These are phyloP conservation scores for Geophilus truncorum DNA, from an alignment of 2,888 invertebrate genomes.

Conservation along the genomic window DNA sequence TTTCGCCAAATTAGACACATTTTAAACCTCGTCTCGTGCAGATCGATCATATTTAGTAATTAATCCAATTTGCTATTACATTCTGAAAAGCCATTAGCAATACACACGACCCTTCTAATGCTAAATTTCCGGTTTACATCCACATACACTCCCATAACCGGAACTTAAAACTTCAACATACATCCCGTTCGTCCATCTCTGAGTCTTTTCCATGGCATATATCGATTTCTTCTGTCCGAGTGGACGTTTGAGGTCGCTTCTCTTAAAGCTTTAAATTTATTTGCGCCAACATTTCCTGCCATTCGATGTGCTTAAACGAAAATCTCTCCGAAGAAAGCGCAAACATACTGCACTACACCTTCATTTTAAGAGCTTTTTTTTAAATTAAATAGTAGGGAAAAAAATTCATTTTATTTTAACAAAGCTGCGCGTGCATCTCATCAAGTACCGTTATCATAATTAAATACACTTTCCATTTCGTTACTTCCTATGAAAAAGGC, in stretches of 20 bases:
- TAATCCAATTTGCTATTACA: neutral
- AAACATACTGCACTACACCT: too few species aligned
- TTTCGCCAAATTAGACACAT: neutral
- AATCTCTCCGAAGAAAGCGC: neutral
- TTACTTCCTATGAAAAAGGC: neutral
- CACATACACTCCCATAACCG: neutral
- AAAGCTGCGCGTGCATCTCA: constrained; percentile 18
- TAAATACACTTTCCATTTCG: neutral
- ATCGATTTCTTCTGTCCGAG: neutral
- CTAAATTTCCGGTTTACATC: neutral
- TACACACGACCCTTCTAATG: neutral
- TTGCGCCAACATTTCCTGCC: neutral
- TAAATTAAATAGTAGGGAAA: neutral
- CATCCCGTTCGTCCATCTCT: neutral
- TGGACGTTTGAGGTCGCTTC: neutral
- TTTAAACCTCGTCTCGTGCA: neutral
- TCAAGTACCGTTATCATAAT: neutral
- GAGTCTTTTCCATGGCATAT: neutral
- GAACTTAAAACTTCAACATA: neutral
- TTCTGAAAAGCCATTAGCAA: neutral
- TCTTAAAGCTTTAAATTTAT: neutral
- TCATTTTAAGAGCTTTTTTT: too few species aligned
- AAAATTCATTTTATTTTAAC: neutral
- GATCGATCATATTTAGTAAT: neutral
- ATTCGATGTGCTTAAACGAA: neutral